These are phyloP conservation scores for Varecia variegata DNA, from an alignment of 2,797 vertebrate species.

Conservation along the genomic window DNA sequence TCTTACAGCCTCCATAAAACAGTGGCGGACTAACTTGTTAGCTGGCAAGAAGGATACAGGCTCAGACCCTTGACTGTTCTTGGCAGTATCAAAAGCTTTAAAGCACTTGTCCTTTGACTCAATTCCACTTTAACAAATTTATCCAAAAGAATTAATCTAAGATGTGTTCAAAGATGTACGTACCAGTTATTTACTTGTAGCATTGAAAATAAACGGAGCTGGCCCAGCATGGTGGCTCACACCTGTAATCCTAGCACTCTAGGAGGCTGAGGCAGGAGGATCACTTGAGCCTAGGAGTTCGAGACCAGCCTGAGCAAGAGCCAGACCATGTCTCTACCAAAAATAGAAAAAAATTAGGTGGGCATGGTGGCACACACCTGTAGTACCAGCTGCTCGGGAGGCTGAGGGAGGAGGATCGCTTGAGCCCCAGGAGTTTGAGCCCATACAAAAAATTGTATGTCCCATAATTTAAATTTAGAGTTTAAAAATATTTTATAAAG, in stretches of 20 bases:
- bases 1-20: neutral
- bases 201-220: neutral
- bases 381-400: too few species aligned
- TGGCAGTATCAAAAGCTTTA: neutral
- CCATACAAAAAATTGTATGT: neutral
- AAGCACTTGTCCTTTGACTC: neutral
- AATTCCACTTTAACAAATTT: neutral
- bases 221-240: too few species aligned
- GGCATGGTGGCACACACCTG: too few species aligned
- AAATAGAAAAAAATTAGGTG: too few species aligned
- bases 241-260: too few species aligned
- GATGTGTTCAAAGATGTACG: neutral
- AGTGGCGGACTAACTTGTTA: neutral
- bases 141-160: neutral
- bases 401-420: too few species aligned
- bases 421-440: too few species aligned
- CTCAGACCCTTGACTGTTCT: neutral
- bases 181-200: neutral
- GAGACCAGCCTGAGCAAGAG: too few species aligned
- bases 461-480: neutral
- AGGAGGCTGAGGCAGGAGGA: too few species aligned
- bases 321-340: too few species aligned
- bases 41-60: neutral
- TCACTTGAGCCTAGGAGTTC: too few species aligned
- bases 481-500: neutral